Evolutionary conservation across 1,140 invertebrate genomes (phyloP).

Genomic region (Lithobius niger): DNA sequence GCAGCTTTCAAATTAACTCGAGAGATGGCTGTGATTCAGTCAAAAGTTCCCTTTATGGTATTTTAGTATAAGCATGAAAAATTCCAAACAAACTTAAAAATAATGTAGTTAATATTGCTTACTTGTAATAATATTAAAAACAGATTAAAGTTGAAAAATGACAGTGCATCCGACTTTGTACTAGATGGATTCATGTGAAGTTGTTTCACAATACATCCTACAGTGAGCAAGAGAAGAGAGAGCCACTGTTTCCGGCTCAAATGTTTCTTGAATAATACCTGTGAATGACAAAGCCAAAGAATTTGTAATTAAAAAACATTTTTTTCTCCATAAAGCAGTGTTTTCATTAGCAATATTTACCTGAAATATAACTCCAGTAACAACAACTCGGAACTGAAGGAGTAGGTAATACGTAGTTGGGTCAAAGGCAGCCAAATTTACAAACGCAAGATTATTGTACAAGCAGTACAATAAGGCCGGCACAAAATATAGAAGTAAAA

Average conservation of each 20-base stretch:
- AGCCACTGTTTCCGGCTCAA: slow-evolving; percentile 75
- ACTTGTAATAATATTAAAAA: slow-evolving; percentile 17
- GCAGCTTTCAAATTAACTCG: no score
- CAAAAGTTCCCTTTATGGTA: neutral
- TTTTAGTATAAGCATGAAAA: neutral
- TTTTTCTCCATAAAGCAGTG: neutral
- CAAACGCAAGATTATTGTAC: slow-evolving; percentile 89
- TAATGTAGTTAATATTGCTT: neutral
- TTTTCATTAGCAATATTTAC: slow-evolving; percentile 32
- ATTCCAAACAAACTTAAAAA: neutral
- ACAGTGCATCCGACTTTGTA: slow-evolving; percentile 6
- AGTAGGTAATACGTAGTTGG: slow-evolving; percentile 88
- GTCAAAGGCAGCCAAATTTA: slow-evolving; percentile 79
- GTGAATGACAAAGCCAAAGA: slow-evolving; percentile 18
- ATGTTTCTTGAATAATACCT: slow-evolving; percentile 75
- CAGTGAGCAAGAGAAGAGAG: slow-evolving; percentile 67
- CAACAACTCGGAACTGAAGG: slow-evolving; percentile 81
- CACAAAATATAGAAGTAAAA: slow-evolving; percentile 74
- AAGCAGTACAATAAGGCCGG: slow-evolving; percentile 82
- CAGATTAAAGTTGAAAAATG: slow-evolving; percentile 10
- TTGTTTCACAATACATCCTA: slow-evolving; percentile 86
- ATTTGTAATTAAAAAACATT: neutral
- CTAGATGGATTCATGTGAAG: slow-evolving; percentile 44
- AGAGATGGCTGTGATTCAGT: neutral
- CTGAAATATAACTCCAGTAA: slow-evolving; percentile 86